phyloP scores from a whole-genome alignment of 2,888 invertebrate species.

The Pristionchus maxplancki region DNA sequence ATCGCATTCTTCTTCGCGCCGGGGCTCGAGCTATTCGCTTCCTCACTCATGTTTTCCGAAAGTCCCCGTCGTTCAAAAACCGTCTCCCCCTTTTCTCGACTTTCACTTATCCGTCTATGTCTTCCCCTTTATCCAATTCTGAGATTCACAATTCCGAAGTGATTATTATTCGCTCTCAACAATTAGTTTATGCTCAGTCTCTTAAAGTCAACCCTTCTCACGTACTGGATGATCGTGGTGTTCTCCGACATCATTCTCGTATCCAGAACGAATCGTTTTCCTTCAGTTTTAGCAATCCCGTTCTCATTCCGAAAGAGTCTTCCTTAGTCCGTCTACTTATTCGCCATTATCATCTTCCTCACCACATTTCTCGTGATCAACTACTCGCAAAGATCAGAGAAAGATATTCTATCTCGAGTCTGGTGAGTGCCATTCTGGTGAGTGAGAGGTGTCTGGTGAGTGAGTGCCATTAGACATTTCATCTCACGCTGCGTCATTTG shows the following conservation, averaged over 20 bases:
- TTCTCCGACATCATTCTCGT: not conserved
- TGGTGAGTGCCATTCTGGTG: not conserved
- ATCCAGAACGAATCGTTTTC: not conserved
- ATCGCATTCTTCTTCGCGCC: not conserved
- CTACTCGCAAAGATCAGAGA: not conserved
- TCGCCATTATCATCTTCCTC: not conserved
- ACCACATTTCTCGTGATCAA: conserved; percentile 6
- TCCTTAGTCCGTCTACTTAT: not conserved
- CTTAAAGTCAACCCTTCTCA: not conserved
- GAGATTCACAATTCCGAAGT: not conserved
- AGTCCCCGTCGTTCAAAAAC: not conserved
- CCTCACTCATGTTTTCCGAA: not conserved
- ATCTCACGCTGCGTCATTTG: not conserved
- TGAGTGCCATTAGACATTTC: too few relatives aligned
- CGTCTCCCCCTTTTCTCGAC: not conserved
- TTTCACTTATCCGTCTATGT: too few relatives aligned
- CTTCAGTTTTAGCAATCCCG: not conserved
- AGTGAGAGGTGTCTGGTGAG: too few relatives aligned
- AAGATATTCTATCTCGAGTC: not conserved
- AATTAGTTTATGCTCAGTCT: not conserved
- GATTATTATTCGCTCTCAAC: not conserved
- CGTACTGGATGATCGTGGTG: not conserved
- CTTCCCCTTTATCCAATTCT: not conserved
- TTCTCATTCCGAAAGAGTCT: not conserved
- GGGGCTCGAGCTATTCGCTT: not conserved